phyloP scores from a whole-genome alignment of 2,113 vertebrate species.

The Pollachius pollachius region DNA sequence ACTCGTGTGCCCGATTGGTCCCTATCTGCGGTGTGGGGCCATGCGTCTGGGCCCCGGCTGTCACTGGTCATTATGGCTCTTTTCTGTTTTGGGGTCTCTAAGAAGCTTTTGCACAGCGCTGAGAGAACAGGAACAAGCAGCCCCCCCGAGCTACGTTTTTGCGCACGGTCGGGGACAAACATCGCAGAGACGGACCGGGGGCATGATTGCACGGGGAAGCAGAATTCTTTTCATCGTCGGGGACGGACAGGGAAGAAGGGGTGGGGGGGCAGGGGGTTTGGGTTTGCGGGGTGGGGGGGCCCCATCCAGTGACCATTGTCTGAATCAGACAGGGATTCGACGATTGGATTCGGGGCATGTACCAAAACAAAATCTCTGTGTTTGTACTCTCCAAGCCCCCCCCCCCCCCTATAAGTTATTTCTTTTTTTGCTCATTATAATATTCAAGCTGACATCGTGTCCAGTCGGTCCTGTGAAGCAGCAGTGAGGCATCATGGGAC shows the following conservation, averaged over 20 bases:
- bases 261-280: too few relatives aligned
- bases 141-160: not conserved
- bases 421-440: slow-evolving; percentile 70
- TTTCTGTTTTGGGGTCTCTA: slow-evolving; percentile 37
- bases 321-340: slow-evolving; percentile 56
- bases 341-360: slow-evolving; percentile 69
- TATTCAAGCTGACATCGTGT: slow-evolving; percentile 73
- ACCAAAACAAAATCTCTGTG: slow-evolving; percentile 43
- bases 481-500: slow-evolving; percentile 62
- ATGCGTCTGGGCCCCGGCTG: slow-evolving; percentile 52
- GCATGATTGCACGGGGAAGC: slow-evolving; percentile 51
- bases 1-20: slow-evolving; percentile 52
- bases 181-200: slow-evolving; percentile 33
- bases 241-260: slow-evolving; percentile 27
- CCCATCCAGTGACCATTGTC: slow-evolving; percentile 51
- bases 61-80: slow-evolving; percentile 70
- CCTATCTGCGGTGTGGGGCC: slow-evolving; percentile 47
- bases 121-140: not conserved
- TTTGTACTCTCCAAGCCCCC: slow-evolving; percentile 45
- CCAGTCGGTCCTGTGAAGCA: slow-evolving; percentile 61
- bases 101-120: not conserved
- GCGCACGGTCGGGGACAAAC: not conserved
- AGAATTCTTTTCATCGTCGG: slow-evolving; percentile 56
- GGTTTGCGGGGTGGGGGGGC: slow-evolving; percentile 24
- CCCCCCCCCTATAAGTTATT: slow-evolving; percentile 56